phyloP scores from a whole-genome alignment of 2,888 invertebrate genomes.

The Parthenolecanium corni region DNA sequence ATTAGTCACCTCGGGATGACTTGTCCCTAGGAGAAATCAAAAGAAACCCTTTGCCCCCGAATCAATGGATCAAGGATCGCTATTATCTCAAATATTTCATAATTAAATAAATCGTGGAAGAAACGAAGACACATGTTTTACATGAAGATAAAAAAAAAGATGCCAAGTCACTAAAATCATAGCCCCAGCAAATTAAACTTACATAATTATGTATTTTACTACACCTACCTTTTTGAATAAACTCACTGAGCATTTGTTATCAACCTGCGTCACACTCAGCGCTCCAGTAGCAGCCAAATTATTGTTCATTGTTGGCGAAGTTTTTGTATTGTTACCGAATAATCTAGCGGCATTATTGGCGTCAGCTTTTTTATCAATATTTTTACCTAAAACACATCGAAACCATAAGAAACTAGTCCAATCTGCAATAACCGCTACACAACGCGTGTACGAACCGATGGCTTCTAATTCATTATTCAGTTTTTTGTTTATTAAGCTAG shows the following conservation, averaged over 20 bases:
- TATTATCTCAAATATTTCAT: too few relatives aligned
- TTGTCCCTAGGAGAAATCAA: too few relatives aligned
- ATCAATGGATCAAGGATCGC: too few relatives aligned
- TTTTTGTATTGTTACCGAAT: slow-evolving; percentile 33
- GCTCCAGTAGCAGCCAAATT: slow-evolving; percentile 34
- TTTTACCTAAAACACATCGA: slow-evolving; percentile 47
- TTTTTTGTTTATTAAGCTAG: slow-evolving; percentile 47
- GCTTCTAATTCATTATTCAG: slow-evolving; percentile 50
- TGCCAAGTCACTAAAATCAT: too few relatives aligned
- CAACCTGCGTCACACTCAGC: slow-evolving; percentile 37
- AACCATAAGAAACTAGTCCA: neutral
- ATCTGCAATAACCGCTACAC: neutral
- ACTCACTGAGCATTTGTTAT: slow-evolving; percentile 41
- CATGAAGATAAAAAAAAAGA: too few relatives aligned
- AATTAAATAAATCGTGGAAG: too few relatives aligned
- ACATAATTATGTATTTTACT: too few relatives aligned
- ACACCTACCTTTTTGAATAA: slow-evolving; percentile 43
- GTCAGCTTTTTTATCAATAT: slow-evolving; percentile 53
- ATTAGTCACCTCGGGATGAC: too few relatives aligned
- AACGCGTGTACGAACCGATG: slow-evolving; percentile 43
- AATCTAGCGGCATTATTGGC: slow-evolving; percentile 37
- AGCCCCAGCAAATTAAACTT: too few relatives aligned
- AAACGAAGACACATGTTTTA: too few relatives aligned
- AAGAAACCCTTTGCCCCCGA: too few relatives aligned
- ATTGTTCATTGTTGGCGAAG: slow-evolving; percentile 37